Base-by-base conservation (phyloP, 2,113 vertebrate species). In the Hippocampus mohnikei region DNA sequence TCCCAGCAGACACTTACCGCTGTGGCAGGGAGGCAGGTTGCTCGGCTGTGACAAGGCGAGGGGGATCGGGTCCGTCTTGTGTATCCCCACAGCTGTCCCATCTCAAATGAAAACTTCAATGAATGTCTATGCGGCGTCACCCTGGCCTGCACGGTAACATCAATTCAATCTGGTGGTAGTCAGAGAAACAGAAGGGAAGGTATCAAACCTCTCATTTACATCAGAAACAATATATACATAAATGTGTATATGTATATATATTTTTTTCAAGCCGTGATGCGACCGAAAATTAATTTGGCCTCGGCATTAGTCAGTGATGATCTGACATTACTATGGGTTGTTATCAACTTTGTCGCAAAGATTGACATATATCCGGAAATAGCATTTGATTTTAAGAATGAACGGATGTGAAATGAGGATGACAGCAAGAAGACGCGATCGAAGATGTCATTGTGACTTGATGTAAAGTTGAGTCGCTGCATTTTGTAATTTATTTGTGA, bases 21-120 rank as follows among this genome's bases (percentile, higher is more conserved):
- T 56, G 21, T 64, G 53, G 56, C 64, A 81, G 78, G 77, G 77
- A 66, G 73, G 84, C 79, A 88, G 86, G 90, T 88, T 88, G 81
- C 67, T 82, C 75, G 52, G 68, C 81, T 88, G 87, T 88, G 82
- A 88, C 82, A 46, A 61, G 75, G 72, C 23, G 12, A 78, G 70
- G 65, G 72, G 75, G 74, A 70, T 84, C 74, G 73, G 82, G 73
- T 78, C 68, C 80, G 78, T 70, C 78, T 85, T 84, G 73, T 71
- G 77, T 85, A 70, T 73, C 79, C 71, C 76, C 72, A 77, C 90
- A 91, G 88, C 87, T 89, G 87, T 89, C 80, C 72, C 79, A 40
- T 37, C 82, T 89, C 87, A 90, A 91, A 91, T 81, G 9, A 74
- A 75, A 90, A 91, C 90, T 89, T 71, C 46, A 66, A 67, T 16